A percentile compares a stretch with the other conserved stretches of the same genome.
Evolutionary conservation across 2,113 vertebrate species (phyloP).

Genomic region (Ovis canadensis): DNA sequence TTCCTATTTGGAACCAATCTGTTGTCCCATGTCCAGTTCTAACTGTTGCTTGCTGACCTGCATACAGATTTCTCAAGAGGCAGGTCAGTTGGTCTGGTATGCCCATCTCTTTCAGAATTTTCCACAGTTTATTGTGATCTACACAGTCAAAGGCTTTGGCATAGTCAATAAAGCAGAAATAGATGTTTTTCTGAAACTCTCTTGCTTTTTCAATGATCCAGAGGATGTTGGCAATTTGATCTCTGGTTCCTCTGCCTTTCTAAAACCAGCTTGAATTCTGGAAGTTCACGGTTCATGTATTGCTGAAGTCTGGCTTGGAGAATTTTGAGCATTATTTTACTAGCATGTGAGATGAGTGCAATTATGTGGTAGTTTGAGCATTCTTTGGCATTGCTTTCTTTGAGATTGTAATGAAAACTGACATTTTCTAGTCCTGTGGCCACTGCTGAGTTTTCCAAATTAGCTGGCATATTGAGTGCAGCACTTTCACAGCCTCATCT

Average conservation of each 20-base stretch:
- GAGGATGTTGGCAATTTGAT: fast-evolving
- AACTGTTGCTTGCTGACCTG: background rate
- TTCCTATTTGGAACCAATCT: too few relatives aligned
- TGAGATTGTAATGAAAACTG: background rate
- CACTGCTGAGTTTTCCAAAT: background rate
- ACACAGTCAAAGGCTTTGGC: too few relatives aligned
- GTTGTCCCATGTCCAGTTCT: background rate
- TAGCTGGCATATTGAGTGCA: background rate
- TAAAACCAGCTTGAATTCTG: too few relatives aligned
- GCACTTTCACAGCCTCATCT: background rate
- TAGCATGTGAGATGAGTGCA: too few relatives aligned
- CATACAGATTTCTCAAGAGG: too few relatives aligned
- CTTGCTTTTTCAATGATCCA: background rate
- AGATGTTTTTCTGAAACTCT: background rate
- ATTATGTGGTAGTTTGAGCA: background rate
- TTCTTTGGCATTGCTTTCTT: background rate
- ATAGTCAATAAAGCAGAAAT: too few relatives aligned
- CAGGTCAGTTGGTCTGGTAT: too few relatives aligned
- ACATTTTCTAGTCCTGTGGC: background rate
- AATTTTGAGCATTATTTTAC: too few relatives aligned
- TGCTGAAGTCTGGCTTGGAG: too few relatives aligned
- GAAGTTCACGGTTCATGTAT: fast-evolving
- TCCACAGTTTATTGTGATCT: too few relatives aligned
- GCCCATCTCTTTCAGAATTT: too few relatives aligned
- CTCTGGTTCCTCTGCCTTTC: too few relatives aligned